These are phyloP conservation scores for Panzeria rudis DNA, from an alignment of 2,888 invertebrate species.

Conservation along the genomic window DNA sequence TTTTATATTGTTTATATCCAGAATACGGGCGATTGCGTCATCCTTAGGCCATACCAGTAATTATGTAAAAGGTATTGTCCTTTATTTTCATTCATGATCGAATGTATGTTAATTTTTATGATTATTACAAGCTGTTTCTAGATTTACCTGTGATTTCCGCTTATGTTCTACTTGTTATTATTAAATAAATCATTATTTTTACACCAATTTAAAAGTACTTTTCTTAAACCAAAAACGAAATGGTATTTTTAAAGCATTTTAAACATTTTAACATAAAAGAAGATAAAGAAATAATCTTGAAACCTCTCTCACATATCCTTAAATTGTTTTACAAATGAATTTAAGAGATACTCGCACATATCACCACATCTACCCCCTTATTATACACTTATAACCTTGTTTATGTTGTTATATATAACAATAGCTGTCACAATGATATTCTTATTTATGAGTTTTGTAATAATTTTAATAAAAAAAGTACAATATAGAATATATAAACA, in stretches of 20 bases:
- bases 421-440: conserved; percentile 39
- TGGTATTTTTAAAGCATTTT: no score
- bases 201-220: background rate
- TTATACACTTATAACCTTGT: background rate
- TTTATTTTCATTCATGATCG: no score
- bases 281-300: background rate
- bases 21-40: no score
- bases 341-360: background rate
- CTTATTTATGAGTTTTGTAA: conserved; percentile 57
- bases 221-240: background rate
- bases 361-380: background rate
- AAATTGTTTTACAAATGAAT: conserved; percentile 41
- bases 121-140: no score
- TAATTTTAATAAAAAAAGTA: conserved; percentile 8
- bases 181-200: background rate
- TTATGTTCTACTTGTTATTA: background rate
- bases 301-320: conserved; percentile 8
- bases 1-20: no score
- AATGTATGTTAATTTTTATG: no score
- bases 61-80: no score
- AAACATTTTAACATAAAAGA: conserved; percentile 13
- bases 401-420: conserved; percentile 22
- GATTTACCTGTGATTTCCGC: background rate
- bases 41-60: no score
- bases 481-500: background rate